Percentiles rank a stretch among this genome's conserved stretches.
phyloP scores from a whole-genome alignment of 2,797 vertebrate species.

The Argyrosomus regius region DNA sequence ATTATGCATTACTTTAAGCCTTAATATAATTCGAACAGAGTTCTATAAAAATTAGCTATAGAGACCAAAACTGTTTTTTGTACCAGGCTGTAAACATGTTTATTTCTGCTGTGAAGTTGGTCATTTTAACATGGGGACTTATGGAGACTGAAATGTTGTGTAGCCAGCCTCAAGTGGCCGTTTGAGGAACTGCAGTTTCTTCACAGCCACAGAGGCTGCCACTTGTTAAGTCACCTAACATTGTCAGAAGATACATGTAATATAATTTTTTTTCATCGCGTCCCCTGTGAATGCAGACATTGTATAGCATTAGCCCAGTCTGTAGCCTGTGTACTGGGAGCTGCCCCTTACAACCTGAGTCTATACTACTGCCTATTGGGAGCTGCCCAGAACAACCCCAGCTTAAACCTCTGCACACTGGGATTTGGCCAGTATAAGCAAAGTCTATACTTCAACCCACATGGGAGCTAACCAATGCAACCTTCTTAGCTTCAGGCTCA shows the following conservation, averaged over 20 bases:
- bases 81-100: no score
- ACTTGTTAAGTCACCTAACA: not conserved
- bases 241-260: not conserved
- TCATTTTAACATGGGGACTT: no score
- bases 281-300: not conserved
- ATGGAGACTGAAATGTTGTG: no score
- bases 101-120: no score
- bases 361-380: conserved; percentile 27
- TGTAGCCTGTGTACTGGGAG: conserved; percentile 16
- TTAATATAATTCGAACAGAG: no score
- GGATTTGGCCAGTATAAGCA: conserved; percentile 44
- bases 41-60: no score
- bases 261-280: no score
- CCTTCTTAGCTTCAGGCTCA: conserved; percentile 13
- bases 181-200: no score
- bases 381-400: conserved; percentile 29
- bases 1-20: no score
- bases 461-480: conserved; percentile 41
- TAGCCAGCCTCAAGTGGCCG: no score
- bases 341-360: conserved; percentile 1
- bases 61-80: no score
- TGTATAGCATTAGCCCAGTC: not conserved
- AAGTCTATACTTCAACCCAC: conserved; percentile 26
- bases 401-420: conserved; percentile 32
- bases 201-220: no score